These are phyloP conservation scores for Thalassophryne amazonica DNA, from an alignment of 2,797 vertebrate species.

Conservation along the genomic window DNA sequence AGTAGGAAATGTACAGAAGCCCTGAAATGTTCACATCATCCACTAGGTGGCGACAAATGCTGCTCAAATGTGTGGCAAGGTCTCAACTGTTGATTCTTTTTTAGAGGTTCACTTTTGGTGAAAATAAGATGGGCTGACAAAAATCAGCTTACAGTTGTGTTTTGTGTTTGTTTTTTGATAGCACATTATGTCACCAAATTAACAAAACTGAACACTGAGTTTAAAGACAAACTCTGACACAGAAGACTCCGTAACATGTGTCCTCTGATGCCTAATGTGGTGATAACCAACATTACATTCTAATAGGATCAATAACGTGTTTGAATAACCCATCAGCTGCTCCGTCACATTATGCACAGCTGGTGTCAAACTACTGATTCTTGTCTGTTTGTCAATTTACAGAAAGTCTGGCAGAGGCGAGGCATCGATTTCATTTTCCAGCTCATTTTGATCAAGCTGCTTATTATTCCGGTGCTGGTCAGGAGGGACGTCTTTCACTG, in stretches of 20 bases:
- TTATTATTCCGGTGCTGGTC: constrained; percentile 35
- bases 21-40: too few relatives aligned
- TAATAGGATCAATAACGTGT: constrained; percentile 38
- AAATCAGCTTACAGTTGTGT: too few relatives aligned
- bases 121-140: too few relatives aligned
- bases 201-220: background rate
- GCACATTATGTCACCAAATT: constrained; percentile 1
- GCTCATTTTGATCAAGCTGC: constrained; percentile 35
- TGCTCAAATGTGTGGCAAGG: too few relatives aligned
- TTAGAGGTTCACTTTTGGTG: too few relatives aligned
- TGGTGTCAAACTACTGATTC: constrained; percentile 52
- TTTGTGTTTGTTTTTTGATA: too few relatives aligned
- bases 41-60: too few relatives aligned
- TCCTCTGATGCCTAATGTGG: constrained; percentile 11
- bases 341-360: constrained; percentile 50
- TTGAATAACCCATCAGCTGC: constrained; percentile 42
- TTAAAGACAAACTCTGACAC: background rate
- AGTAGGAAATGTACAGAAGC: too few relatives aligned
- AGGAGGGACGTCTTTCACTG: constrained; percentile 1
- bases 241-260: background rate
- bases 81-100: too few relatives aligned
- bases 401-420: constrained; percentile 31
- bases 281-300: constrained; percentile 32
- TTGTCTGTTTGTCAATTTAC: constrained; percentile 47
- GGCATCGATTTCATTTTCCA: constrained; percentile 44